Percentiles rank a stretch among this genome's conserved stretches.
These are phyloP conservation scores for Piscicola geometra DNA, from an alignment of 2,888 invertebrate species.

Conservation along the genomic window DNA sequence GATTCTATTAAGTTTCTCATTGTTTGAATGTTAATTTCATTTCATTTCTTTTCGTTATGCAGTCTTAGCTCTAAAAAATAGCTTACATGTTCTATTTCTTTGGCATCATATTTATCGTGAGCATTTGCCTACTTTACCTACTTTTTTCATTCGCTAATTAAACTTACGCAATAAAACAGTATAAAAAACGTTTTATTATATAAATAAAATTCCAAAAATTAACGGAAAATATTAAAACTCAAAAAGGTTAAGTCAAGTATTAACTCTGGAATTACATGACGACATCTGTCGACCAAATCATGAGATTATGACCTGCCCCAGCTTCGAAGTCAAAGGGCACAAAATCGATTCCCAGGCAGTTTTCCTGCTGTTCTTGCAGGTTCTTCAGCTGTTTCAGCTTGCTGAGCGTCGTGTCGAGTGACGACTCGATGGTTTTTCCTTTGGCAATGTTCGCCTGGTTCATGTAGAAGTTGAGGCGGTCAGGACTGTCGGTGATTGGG, in stretches of 20 bases:
- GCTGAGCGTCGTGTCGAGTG: background rate
- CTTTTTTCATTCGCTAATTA: background rate
- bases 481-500: background rate
- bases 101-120: background rate
- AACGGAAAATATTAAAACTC: too few species aligned
- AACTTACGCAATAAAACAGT: background rate
- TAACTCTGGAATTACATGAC: too few species aligned
- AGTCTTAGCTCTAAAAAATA: too few species aligned
- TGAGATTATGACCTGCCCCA: background rate
- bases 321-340: constrained; percentile 1
- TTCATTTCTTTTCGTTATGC: background rate
- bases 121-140: background rate
- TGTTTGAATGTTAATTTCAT: background rate
- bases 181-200: too few species aligned
- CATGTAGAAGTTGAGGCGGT: background rate
- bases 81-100: background rate
- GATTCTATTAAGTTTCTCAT: background rate
- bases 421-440: background rate
- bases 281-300: background rate
- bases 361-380: background rate
- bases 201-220: too few species aligned
- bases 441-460: background rate
- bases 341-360: background rate
- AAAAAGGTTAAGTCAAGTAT: too few species aligned
- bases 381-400: background rate